Percentiles rank a stretch among this genome's conserved stretches.
These are phyloP conservation scores for Scolanthus callimorphus DNA, from an alignment of 92 coral and sea anemone species.

Conservation along the genomic window DNA sequence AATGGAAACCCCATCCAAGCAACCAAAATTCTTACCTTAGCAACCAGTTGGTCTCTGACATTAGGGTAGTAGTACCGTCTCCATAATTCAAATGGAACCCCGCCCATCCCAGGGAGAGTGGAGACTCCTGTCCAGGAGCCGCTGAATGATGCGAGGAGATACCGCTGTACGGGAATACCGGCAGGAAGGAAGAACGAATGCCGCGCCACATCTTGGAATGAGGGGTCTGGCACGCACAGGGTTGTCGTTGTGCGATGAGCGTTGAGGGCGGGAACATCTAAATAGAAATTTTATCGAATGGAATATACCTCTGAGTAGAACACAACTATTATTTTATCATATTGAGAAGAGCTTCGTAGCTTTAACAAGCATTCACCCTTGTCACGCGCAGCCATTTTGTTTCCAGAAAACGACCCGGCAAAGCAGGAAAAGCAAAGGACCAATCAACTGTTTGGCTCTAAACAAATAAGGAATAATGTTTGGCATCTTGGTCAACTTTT, in stretches of 20 bases:
- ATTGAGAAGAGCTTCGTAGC: too few species aligned
- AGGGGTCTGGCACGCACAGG: conserved; percentile 91
- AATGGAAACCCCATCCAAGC: conserved; percentile 55
- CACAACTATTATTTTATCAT: too few species aligned
- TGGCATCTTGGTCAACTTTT: too few species aligned
- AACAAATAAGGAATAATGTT: too few species aligned
- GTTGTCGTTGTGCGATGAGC: conserved; percentile 88
- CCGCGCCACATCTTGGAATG: conserved; percentile 83
- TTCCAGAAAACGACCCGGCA: too few species aligned
- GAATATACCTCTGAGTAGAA: too few species aligned
- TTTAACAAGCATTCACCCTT: too few species aligned
- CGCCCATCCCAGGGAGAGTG: conserved; percentile 64
- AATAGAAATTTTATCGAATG: too few species aligned
- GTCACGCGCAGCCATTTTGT: too few species aligned
- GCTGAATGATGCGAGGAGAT: conserved; percentile 86
- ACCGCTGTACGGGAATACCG: conserved; percentile 84
- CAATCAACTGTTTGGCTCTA: too few species aligned
- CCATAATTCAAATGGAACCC: conserved; percentile 94
- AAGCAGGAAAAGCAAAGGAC: too few species aligned
- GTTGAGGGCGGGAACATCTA: conserved; percentile 66
- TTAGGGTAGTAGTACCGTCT: conserved; percentile 94
- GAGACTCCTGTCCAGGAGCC: conserved; percentile 82
- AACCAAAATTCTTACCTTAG: conserved; percentile 82
- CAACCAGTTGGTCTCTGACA: conserved; percentile 94
- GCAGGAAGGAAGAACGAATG: conserved; percentile 76